These are phyloP conservation scores for Nomada lathburiana DNA, from an alignment of 2,888 invertebrate species.

Conservation along the genomic window DNA sequence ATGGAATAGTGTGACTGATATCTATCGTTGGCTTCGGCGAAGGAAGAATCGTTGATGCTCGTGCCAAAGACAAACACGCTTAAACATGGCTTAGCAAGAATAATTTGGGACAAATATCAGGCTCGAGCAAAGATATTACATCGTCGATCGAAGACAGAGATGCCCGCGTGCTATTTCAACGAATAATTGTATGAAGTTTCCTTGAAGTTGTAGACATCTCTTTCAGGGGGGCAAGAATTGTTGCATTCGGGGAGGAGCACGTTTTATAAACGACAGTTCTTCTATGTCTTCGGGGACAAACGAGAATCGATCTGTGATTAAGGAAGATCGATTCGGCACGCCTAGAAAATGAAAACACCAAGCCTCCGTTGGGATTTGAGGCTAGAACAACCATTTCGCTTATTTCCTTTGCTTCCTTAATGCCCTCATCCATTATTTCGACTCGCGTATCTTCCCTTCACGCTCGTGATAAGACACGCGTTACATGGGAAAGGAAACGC, in stretches of 20 bases:
- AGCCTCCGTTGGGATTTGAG: conserved; percentile 9
- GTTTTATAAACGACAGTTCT: conserved; percentile 5
- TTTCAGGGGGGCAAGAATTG: neutral
- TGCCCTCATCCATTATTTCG: conserved; percentile 37
- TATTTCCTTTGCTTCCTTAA: conserved; percentile 31
- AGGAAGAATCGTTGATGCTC: neutral
- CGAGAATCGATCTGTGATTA: conserved; percentile 19
- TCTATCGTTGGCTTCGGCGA: neutral
- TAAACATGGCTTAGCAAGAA: no score
- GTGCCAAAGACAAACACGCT: conserved; percentile 26
- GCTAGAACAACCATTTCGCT: conserved; percentile 16
- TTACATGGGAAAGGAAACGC: neutral
- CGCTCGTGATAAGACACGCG: conserved; percentile 4
- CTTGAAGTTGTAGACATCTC: no score
- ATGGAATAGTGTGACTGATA: neutral
- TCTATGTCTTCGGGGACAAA: neutral
- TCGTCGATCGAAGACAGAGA: no score
- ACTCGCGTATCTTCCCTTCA: neutral
- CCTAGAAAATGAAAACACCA: conserved; percentile 10
- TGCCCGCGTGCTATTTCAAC: no score
- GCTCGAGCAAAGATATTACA: no score
- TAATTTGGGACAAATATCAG: no score
- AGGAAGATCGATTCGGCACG: conserved; percentile 20
- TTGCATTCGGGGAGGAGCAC: neutral
- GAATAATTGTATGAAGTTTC: no score